Percentiles rank a stretch among this genome's conserved stretches.
Conservation (phyloP, 2,888 invertebrate species). For the Drosophila kanekoi region DNA sequence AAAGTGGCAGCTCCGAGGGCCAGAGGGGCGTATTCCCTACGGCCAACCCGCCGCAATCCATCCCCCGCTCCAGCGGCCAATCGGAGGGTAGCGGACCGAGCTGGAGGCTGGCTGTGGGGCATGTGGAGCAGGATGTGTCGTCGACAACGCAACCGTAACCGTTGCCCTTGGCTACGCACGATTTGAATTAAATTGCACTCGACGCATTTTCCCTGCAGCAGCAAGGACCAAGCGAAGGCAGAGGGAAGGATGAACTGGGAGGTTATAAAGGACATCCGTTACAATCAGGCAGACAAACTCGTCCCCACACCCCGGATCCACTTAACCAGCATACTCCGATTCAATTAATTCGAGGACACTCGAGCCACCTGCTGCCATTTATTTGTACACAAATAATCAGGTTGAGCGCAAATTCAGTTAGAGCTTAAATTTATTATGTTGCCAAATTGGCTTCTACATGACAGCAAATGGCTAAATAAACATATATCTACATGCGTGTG, state of each 20-base stretch:
- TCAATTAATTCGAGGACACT: constrained; percentile 51
- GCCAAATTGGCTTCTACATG: constrained; percentile 42
- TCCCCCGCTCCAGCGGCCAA: too few relatives aligned
- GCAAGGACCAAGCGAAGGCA: not conserved
- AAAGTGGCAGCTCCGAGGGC: constrained; percentile 64
- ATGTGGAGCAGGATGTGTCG: constrained; percentile 16
- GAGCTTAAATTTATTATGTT: constrained; percentile 35
- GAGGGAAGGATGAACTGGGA: too few relatives aligned
- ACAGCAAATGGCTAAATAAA: constrained; percentile 12
- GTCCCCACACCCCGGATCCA: constrained; percentile 1
- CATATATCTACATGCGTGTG: not conserved
- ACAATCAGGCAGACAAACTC: too few relatives aligned
- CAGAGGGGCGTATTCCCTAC: constrained; percentile 1
- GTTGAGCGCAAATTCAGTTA: constrained; percentile 34
- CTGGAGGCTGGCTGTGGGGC: not conserved
- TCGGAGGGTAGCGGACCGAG: too few relatives aligned
- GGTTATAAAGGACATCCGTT: constrained; percentile 1
- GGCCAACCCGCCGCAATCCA: too few relatives aligned
- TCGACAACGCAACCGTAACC: constrained; percentile 37
- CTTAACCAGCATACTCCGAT: constrained; percentile 31
- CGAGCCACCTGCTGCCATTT: constrained; percentile 37
- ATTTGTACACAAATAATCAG: constrained; percentile 43
- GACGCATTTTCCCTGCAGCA: constrained; percentile 62
- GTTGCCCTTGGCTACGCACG: constrained; percentile 77
- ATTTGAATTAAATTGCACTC: constrained; percentile 80